Conservation (phyloP, 2,888 invertebrate species). For the Perizoma affinitatum region DNA sequence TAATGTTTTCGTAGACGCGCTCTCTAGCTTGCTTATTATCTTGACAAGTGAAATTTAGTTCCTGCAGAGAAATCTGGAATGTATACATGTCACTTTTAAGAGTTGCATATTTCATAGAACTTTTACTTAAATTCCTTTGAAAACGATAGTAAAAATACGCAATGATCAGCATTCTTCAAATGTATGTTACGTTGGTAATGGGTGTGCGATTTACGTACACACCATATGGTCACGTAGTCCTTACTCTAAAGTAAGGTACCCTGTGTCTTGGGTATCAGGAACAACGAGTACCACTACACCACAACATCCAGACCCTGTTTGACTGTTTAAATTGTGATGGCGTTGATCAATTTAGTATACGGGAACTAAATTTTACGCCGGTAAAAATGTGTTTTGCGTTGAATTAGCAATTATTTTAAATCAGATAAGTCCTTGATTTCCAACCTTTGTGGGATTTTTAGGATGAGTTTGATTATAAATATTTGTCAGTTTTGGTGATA, state of each 20-base stretch:
- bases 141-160: no score
- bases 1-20: neutral
- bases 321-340: no score
- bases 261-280: no score
- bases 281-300: no score
- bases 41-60: conserved; percentile 8
- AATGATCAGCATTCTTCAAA: no score
- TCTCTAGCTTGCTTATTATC: conserved; percentile 6
- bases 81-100: neutral
- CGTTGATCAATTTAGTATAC: no score
- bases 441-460: conserved; percentile 11
- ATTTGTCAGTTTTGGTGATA: conserved; percentile 14
- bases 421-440: conserved; percentile 1
- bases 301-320: no score
- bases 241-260: no score
- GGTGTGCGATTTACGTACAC: no score
- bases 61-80: neutral
- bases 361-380: conserved; percentile 13
- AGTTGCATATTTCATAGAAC: neutral
- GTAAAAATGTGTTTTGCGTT: conserved; percentile 5
- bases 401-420: conserved; percentile 13
- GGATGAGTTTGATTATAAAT: conserved; percentile 7
- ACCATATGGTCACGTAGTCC: no score
- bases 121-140: no score
- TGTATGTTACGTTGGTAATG: no score